phyloP scores from a whole-genome alignment of 1,140 invertebrate genomes.

The Drosophila nasuta region DNA sequence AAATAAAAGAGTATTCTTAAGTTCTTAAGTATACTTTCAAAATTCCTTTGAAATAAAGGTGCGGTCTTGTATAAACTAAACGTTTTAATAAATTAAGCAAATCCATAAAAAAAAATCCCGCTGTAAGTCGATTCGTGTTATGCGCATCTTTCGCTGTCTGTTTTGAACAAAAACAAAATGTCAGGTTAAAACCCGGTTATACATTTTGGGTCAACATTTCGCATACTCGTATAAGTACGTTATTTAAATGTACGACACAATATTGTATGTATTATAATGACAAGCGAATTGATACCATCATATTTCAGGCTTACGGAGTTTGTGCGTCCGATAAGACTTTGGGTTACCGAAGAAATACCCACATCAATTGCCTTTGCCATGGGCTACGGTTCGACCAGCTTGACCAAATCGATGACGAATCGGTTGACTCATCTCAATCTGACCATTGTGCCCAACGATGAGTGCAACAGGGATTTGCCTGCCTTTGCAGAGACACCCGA shows the following conservation, averaged over 20 bases:
- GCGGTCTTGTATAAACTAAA: neutral
- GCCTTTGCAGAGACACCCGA: constrained; percentile 53
- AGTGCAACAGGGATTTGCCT: constrained; percentile 71
- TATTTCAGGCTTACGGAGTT: constrained; percentile 64
- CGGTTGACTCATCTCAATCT: constrained; percentile 74
- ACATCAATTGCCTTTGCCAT: constrained; percentile 73
- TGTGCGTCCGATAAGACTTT: constrained; percentile 73
- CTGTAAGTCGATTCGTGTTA: neutral
- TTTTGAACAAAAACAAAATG: neutral
- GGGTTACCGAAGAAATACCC: constrained; percentile 62
- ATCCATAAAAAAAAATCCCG: neutral
- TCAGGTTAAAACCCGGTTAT: neutral
- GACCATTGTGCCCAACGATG: constrained; percentile 69
- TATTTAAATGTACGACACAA: neutral
- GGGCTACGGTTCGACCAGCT: constrained; percentile 77
- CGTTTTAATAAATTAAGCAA: too few relatives aligned
- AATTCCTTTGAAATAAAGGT: neutral
- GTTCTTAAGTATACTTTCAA: neutral
- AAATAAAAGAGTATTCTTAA: neutral
- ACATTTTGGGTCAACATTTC: constrained; percentile 3
- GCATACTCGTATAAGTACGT: neutral
- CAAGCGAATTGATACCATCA: neutral
- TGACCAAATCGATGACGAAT: constrained; percentile 68
- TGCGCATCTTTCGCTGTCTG: neutral
- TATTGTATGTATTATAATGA: neutral